Conservation (phyloP, 2,888 invertebrate genomes). For the Notodonta dromedarius region DNA sequence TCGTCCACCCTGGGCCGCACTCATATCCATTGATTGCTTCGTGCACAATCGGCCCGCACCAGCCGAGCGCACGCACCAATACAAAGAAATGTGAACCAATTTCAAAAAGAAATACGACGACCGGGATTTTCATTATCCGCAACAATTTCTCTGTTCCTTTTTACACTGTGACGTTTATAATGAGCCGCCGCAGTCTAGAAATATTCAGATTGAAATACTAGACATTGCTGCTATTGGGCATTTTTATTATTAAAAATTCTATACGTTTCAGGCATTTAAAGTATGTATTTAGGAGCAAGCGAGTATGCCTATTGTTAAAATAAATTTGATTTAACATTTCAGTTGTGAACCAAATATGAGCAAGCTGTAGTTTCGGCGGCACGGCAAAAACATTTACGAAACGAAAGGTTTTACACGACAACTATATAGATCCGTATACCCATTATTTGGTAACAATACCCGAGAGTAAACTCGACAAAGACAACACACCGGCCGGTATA, state of each 20-base stretch:
- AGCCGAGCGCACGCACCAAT: conserved; percentile 64
- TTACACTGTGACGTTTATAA: conserved; percentile 47
- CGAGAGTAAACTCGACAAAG: conserved; percentile 48
- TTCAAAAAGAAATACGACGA: conserved; percentile 71
- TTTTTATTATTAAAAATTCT: conserved; percentile 20
- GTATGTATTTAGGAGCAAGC: conserved; percentile 12
- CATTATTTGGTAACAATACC: conserved; percentile 51
- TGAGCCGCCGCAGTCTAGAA: conserved; percentile 38
- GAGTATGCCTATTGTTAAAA: conserved; percentile 15
- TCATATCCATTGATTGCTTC: conserved; percentile 77
- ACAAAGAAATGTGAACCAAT: conserved; percentile 74
- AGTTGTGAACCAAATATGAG: conserved; percentile 1
- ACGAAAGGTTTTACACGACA: conserved; percentile 29
- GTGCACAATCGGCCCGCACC: conserved; percentile 58
- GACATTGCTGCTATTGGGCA: conserved; percentile 25
- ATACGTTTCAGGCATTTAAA: conserved; percentile 23
- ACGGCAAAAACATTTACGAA: background rate
- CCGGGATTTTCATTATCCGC: conserved; percentile 69
- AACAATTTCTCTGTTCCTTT: conserved; percentile 46
- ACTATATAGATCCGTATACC: conserved; percentile 31
- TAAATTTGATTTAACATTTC: conserved; percentile 14
- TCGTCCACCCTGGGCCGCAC: conserved; percentile 33
- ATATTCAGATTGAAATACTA: conserved; percentile 46
- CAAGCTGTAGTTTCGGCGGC: background rate
- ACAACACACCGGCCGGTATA: conserved; percentile 48